phyloP scores from a whole-genome alignment of 2,888 invertebrate species.

The Eupelmus urozonus region DNA sequence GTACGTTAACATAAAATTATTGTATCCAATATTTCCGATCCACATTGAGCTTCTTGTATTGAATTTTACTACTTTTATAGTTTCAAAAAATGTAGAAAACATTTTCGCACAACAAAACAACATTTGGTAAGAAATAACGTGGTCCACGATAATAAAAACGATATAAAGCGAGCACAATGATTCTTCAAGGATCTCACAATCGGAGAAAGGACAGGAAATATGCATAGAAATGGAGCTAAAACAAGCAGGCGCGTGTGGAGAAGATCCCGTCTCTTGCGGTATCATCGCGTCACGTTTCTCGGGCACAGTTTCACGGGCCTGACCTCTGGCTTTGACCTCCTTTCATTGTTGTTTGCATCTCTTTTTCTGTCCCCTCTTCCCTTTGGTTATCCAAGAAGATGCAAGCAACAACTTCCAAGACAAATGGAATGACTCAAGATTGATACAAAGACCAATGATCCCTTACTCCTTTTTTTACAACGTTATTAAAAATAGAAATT shows the following conservation, averaged over 20 bases:
- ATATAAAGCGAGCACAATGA: neutral
- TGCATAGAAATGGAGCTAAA: conserved; percentile 36
- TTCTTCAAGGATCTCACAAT: conserved; percentile 14
- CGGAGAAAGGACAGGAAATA: conserved; percentile 39
- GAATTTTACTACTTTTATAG: too few species aligned
- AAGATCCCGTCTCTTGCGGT: conserved; percentile 60
- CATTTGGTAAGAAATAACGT: conserved; percentile 1
- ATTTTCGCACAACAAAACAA: too few species aligned
- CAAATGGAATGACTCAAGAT: neutral
- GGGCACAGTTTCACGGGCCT: conserved; percentile 63
- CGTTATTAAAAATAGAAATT: too few species aligned
- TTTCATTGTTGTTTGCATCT: conserved; percentile 59
- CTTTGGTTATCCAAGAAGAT: neutral
- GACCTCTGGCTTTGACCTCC: conserved; percentile 64
- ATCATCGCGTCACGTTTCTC: conserved; percentile 64
- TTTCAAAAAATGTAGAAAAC: too few species aligned
- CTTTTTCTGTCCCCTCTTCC: neutral
- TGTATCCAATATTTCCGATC: too few species aligned
- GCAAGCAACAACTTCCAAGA: neutral
- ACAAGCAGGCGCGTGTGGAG: conserved; percentile 21
- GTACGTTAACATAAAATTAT: too few species aligned
- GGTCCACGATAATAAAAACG: neutral
- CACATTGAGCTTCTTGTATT: too few species aligned
- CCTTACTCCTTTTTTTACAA: too few species aligned
- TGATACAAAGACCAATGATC: too few species aligned